Evolutionary conservation across 2,888 invertebrate species (phyloP), one percentile per base, ranked within the genome.

Genomic region (Microctonus hyperodae): DNA sequence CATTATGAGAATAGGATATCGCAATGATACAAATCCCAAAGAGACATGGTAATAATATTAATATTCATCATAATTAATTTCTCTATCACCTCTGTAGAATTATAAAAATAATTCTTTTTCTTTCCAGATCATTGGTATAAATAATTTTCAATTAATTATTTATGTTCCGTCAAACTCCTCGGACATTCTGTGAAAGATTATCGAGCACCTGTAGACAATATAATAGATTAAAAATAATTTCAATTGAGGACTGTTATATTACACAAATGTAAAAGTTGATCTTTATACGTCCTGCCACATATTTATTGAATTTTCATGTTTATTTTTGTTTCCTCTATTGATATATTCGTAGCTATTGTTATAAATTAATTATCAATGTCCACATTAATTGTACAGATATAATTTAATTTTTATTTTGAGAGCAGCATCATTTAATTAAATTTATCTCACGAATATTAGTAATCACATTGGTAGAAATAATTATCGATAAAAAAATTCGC

Each of bases 1-100:
- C 65, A 67, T 83, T 44, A 63, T 81, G 72, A 80, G 76, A 66
- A 66, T 78, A 44, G 82, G 80, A 79, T 75, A 69, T 64, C 70
- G 71, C 55, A 72, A 74, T 50, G 67, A 68, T 23, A 31, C 62
- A n/a, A 70, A 53, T 69, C 70, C 75, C 72, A 76, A 76, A 75
- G 76, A 77, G 60, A 74, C 76, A 70, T 78, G 77, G 79, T 80
- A 71, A 74, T 68, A 16, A 71, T 65, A 11, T 31, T 37, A 10
- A 37, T 53, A 13, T 16, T 11, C 6, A 44, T 25, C 6, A 25
- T 35, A 50, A 20, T 13, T 11, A 40, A 44, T 55, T 9, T 10
- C 33, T 53, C 0, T 37, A 13, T 37, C 13, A 22, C 13, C 3
- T 23, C 37, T 13, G 20, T 28, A 1, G 40, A 44, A 25, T 13